Conservation (phyloP, 2,888 invertebrate genomes). For the Thelaira solivaga region DNA sequence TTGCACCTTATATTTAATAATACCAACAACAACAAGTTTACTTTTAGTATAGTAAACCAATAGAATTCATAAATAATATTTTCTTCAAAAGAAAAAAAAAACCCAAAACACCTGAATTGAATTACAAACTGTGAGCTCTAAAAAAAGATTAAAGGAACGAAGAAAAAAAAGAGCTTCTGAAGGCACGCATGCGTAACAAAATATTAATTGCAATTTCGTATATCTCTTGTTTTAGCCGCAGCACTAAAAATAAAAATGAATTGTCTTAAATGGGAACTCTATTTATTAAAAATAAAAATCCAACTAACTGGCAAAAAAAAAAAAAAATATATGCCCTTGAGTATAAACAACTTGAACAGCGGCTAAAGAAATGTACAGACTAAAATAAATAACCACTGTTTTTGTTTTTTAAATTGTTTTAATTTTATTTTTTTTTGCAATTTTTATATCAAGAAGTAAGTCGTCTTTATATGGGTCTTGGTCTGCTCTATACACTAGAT, state of each 20-base stretch:
- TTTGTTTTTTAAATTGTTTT: constrained; percentile 50
- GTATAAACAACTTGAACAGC: constrained; percentile 1
- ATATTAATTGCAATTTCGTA: constrained; percentile 61
- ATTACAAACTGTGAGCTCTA: constrained; percentile 8
- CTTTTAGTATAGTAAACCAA: constrained; percentile 16
- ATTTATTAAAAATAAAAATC: constrained; percentile 47
- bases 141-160: constrained; percentile 33
- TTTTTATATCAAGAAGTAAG: not conserved
- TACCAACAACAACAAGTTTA: not conserved
- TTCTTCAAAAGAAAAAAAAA: constrained; percentile 3
- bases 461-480: not conserved
- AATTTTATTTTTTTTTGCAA: not conserved
- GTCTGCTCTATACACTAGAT: constrained; percentile 55
- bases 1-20: constrained; percentile 49
- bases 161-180: constrained; percentile 42
- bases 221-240: not conserved
- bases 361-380: not conserved
- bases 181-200: constrained; percentile 63
- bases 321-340: constrained; percentile 50
- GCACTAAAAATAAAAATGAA: constrained; percentile 23
- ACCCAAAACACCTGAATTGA: not conserved
- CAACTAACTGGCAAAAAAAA: not conserved
- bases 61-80: not conserved
- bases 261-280: constrained; percentile 30
- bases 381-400: constrained; percentile 57